Evolutionary conservation across 2,888 invertebrate genomes (phyloP).

Genomic region (Netelia inedita): DNA sequence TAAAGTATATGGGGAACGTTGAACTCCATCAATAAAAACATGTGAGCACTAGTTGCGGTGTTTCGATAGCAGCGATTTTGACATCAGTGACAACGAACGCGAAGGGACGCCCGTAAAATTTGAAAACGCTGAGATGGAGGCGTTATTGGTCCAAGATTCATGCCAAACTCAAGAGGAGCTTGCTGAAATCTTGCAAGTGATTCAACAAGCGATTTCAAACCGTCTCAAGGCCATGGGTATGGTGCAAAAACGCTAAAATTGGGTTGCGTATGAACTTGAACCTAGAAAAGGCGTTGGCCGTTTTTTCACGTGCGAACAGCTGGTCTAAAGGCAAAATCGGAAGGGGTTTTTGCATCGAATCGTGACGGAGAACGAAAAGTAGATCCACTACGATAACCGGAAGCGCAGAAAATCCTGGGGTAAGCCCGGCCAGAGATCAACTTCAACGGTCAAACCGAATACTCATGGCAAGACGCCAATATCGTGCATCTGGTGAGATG

Average conservation of each 20-base stretch:
- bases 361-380: slow-evolving; percentile 37
- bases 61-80: slow-evolving; percentile 19
- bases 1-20: too few relatives aligned
- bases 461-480: slow-evolving; percentile 70
- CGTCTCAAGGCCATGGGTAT: slow-evolving; percentile 68
- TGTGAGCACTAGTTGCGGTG: too few relatives aligned
- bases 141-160: slow-evolving; percentile 65
- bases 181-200: slow-evolving; percentile 64
- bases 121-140: slow-evolving; percentile 67
- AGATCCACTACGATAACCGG: slow-evolving; percentile 66
- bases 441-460: slow-evolving; percentile 70
- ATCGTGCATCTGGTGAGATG: slow-evolving; percentile 72
- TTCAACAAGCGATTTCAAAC: slow-evolving; percentile 65
- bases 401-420: slow-evolving; percentile 72
- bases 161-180: slow-evolving; percentile 70
- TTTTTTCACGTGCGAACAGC: neutral
- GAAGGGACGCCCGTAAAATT: too few relatives aligned
- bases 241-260: slow-evolving; percentile 5
- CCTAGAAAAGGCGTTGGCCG: slow-evolving; percentile 16
- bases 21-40: neutral
- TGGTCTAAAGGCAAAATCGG: slow-evolving; percentile 15
- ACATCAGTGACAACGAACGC: slow-evolving; percentile 52
- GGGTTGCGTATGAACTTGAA: slow-evolving; percentile 7
- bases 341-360: slow-evolving; percentile 31
- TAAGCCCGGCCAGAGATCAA: slow-evolving; percentile 68